phyloP scores from a whole-genome alignment of 2,113 vertebrate genomes.

The Cinclus mexicanus region DNA sequence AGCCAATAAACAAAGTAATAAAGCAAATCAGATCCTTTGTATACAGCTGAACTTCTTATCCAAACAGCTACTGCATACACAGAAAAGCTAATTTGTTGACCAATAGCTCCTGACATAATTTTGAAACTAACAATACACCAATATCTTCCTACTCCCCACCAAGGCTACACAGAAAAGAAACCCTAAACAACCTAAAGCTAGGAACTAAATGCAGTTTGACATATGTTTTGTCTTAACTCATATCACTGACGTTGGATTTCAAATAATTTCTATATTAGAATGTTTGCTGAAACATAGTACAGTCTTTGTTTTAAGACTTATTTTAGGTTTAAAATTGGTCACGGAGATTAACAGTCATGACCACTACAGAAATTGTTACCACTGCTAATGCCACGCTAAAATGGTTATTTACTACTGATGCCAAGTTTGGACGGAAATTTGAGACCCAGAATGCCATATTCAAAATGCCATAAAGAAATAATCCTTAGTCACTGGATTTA shows the following conservation, averaged over 20 bases:
- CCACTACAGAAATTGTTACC: background rate
- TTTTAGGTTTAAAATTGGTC: background rate
- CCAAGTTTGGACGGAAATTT: background rate
- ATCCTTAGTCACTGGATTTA: background rate
- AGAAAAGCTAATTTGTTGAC: background rate
- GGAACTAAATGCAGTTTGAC: background rate
- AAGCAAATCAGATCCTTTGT: background rate
- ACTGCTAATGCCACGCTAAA: background rate
- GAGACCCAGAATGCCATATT: background rate
- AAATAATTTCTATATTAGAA: background rate
- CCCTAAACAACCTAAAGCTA: background rate
- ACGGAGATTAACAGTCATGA: background rate
- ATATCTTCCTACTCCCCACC: fast-evolving
- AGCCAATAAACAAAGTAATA: background rate
- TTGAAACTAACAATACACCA: background rate
- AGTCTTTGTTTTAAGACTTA: background rate
- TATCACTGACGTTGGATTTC: background rate
- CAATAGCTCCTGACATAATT: background rate
- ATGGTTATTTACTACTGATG: background rate
- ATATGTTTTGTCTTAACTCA: background rate
- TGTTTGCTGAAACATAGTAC: background rate
- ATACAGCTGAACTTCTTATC: background rate
- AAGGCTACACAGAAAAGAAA: background rate
- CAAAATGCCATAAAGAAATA: background rate
- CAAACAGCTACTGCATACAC: background rate